Base-by-base conservation (phyloP, 2,797 vertebrate genomes). In the Intellagama lesueurii region DNA sequence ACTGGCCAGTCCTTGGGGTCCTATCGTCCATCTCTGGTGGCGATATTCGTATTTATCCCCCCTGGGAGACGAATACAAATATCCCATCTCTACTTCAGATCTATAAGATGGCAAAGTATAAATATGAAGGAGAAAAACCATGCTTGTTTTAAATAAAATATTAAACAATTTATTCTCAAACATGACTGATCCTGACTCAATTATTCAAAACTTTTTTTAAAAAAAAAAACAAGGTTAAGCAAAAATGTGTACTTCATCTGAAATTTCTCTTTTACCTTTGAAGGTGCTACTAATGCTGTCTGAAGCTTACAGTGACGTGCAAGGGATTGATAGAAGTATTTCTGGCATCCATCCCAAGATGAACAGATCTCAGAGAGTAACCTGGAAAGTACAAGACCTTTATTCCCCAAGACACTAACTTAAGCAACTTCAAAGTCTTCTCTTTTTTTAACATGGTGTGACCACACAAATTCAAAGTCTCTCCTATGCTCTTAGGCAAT, bases 341-440 rank as follows among this genome's bases (percentile, higher is more conserved):
- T 99, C 96, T 99, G 98, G 96, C 99, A 99, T 47, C 98, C 98
- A 28, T 98, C 98, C 99, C 99, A 99, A 0, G 97, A 96, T 16
- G 96, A 95, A 2, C 97, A 90, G 92, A 99, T 94, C 95, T 99
- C 98, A 72, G 96, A 81, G 76, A 99, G 97, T 91, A 99, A 96
- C 95, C 99, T 99, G 84, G 78, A 94, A 90, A 94, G 52, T 76
- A 92, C 12, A 93, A 70, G 49, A 77, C 17, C 69, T 66, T 68
- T 60, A 32, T 64, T 26, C 32, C 73, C 6, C 22, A 56, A 77
- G 26, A 69, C 12, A 44, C 85, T 82, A 86, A 90, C 7, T 24
- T 79, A 60, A 35, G 24, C 5, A 9, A 64, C 40, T 83, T 69
- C 70, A 78, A 35, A 49, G 88, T 2, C 70, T 8, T 14, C 4